Conservation (phyloP, 2,888 invertebrate species). For the Spicauda simplicius region DNA sequence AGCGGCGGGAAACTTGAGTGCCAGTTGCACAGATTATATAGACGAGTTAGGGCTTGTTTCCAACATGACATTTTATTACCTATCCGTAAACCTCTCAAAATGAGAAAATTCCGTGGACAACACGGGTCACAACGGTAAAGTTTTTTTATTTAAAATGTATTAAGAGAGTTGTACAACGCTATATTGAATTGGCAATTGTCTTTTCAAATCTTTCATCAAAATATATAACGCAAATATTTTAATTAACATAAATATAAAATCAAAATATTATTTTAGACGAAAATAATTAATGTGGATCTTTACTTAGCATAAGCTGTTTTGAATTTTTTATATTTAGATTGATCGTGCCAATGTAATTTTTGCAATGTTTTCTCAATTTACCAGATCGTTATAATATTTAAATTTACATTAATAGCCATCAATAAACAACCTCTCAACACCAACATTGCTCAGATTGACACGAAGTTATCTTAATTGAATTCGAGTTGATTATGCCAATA, state of each 20-base stretch:
- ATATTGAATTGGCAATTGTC: too few relatives aligned
- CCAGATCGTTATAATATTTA: not conserved
- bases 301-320: too few relatives aligned
- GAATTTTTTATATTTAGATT: too few relatives aligned
- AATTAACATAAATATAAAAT: too few relatives aligned
- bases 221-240: too few relatives aligned
- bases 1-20: conserved; percentile 39
- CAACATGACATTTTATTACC: not conserved
- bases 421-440: conserved; percentile 2
- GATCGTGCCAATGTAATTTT: too few relatives aligned
- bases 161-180: too few relatives aligned
- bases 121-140: not conserved
- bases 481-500: conserved; percentile 21
- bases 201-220: too few relatives aligned
- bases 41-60: conserved; percentile 8
- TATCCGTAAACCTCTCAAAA: not conserved
- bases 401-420: conserved; percentile 10
- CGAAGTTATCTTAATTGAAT: conserved; percentile 34
- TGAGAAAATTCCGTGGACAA: not conserved
- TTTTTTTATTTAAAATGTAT: too few relatives aligned
- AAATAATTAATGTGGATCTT: too few relatives aligned
- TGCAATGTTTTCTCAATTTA: not conserved
- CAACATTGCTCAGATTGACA: conserved; percentile 19
- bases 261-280: too few relatives aligned
- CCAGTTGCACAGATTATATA: conserved; percentile 30